Percentiles rank a stretch among this genome's conserved stretches.
Evolutionary conservation across 2,797 vertebrate species (phyloP).

Genomic region (Enteromius unitaeniatus): DNA sequence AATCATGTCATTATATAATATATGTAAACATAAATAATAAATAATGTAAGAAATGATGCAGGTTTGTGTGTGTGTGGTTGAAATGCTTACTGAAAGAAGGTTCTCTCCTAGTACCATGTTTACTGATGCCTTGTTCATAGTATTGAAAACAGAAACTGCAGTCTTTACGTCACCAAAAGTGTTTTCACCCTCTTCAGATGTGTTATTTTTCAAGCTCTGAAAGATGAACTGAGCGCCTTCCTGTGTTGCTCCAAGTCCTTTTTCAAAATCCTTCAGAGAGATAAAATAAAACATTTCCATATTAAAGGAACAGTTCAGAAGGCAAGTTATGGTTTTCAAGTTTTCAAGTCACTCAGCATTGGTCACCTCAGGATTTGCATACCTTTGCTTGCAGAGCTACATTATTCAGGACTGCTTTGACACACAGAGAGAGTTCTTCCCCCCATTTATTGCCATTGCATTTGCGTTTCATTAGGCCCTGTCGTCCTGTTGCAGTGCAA

Average conservation of each 20-base stretch:
- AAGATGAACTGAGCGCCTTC: slow-evolving; percentile 68
- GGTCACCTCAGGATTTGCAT: slow-evolving; percentile 48
- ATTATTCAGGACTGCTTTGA: slow-evolving; percentile 57
- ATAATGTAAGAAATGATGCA: too few relatives aligned
- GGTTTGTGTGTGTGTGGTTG: neutral
- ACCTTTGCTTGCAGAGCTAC: slow-evolving; percentile 65
- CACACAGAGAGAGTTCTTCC: slow-evolving; percentile 55
- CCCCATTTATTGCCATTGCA: slow-evolving; percentile 51
- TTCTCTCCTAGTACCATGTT: slow-evolving; percentile 7
- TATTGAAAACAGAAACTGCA: slow-evolving; percentile 66
- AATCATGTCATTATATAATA: too few relatives aligned
- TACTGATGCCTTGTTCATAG: slow-evolving; percentile 60
- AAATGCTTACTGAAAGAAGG: slow-evolving; percentile 68
- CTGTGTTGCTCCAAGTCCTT: slow-evolving; percentile 70
- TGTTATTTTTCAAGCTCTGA: slow-evolving; percentile 66
- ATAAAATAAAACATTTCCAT: slow-evolving; percentile 20
- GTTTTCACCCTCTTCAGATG: neutral
- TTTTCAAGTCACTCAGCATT: neutral
- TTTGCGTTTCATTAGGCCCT: slow-evolving; percentile 66
- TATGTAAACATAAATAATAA: too few relatives aligned
- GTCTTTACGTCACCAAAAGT: slow-evolving; percentile 61
- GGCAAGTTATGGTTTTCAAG: neutral
- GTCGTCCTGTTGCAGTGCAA: slow-evolving; percentile 52
- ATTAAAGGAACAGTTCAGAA: neutral
- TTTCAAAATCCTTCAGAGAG: slow-evolving; percentile 67